A percentile compares a stretch with the other conserved stretches of the same genome.
phyloP scores from a whole-genome alignment of 2,888 invertebrate genomes.

The Leptopilina myrica region DNA sequence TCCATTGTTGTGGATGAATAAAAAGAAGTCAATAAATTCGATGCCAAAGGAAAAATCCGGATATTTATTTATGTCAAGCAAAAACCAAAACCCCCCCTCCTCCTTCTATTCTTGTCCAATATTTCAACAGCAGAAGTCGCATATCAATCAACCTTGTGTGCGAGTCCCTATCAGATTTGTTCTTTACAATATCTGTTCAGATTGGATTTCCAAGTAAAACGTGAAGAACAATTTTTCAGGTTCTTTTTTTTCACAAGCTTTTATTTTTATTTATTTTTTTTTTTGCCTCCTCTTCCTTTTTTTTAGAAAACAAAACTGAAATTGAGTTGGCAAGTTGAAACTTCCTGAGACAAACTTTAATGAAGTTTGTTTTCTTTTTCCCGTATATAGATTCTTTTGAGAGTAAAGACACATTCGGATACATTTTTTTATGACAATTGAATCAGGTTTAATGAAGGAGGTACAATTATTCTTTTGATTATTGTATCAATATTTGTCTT shows the following conservation, averaged over 20 bases:
- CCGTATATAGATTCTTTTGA: background rate
- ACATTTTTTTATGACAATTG: background rate
- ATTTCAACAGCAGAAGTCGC: slow-evolving; percentile 10
- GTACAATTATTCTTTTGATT: too few species aligned
- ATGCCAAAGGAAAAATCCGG: slow-evolving; percentile 51
- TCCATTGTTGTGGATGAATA: slow-evolving; percentile 69
- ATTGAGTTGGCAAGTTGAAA: slow-evolving; percentile 8
- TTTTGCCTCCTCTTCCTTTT: background rate
- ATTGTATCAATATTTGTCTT: too few species aligned
- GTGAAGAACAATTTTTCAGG: background rate
- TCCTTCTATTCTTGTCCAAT: background rate
- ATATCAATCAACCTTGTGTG: slow-evolving; percentile 11
- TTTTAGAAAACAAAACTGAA: slow-evolving; percentile 3
- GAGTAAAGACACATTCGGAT: background rate
- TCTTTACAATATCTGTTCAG: slow-evolving; percentile 11
- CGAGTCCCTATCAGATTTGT: slow-evolving; percentile 27
- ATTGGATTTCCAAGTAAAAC: slow-evolving; percentile 18
- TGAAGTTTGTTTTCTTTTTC: slow-evolving; percentile 8
- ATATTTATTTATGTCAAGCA: slow-evolving; percentile 5
- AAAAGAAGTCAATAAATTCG: slow-evolving; percentile 78
- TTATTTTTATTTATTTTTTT: background rate
- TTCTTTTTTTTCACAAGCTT: background rate
- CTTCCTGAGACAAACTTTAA: slow-evolving; percentile 4
- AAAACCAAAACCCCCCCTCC: background rate
- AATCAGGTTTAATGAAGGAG: background rate